These are phyloP conservation scores for Diachasma alloeum DNA, from an alignment of 1,140 invertebrate species.

Conservation along the genomic window DNA sequence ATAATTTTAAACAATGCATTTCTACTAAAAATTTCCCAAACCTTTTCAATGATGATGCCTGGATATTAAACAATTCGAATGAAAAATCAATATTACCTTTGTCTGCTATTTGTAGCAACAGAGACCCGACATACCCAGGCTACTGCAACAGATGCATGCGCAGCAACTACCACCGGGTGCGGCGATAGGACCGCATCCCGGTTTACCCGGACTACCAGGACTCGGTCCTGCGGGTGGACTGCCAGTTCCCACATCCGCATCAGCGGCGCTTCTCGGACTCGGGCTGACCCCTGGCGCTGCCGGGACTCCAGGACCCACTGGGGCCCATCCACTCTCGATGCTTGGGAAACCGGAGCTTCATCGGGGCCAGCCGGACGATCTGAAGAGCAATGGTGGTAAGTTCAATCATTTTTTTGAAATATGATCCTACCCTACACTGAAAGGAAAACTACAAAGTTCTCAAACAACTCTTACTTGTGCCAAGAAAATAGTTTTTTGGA, in stretches of 20 bases:
- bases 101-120: constrained; percentile 72
- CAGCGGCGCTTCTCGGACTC: constrained; percentile 58
- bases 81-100: background rate
- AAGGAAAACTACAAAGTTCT: no score
- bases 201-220: constrained; percentile 62
- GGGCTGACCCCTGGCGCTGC: constrained; percentile 67
- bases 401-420: constrained; percentile 24
- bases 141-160: constrained; percentile 91
- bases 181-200: constrained; percentile 72
- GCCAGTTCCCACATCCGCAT: constrained; percentile 61
- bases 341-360: constrained; percentile 76
- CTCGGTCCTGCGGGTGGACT: constrained; percentile 59
- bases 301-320: constrained; percentile 66
- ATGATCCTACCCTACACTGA: background rate
- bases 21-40: no score
- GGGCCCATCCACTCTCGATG: constrained; percentile 75
- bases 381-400: constrained; percentile 76
- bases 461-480: no score
- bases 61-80: background rate
- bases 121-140: constrained; percentile 77
- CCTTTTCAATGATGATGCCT: no score
- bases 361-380: constrained; percentile 68
- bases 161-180: constrained; percentile 82
- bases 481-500: no score
- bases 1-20: no score